These are phyloP conservation scores for Apotomis capreana DNA, from an alignment of 2,888 invertebrate species.

Conservation along the genomic window DNA sequence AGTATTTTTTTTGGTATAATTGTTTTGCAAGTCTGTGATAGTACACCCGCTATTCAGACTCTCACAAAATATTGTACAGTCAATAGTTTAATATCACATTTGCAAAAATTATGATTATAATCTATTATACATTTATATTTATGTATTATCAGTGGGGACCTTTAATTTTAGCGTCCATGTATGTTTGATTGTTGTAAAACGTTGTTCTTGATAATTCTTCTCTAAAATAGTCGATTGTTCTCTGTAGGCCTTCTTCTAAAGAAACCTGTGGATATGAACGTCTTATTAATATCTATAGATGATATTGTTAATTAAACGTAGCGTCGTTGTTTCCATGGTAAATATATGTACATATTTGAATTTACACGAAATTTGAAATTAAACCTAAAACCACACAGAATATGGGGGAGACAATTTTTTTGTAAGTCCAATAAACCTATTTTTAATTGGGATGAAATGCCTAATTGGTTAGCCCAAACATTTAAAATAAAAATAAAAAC, in stretches of 20 bases:
- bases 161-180: conserved; percentile 72
- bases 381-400: no score
- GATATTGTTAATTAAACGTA: no score
- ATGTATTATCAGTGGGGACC: conserved; percentile 55
- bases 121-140: background rate
- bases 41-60: no score
- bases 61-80: conserved; percentile 35
- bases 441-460: no score
- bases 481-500: no score
- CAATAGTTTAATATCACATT: conserved; percentile 72
- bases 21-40: no score
- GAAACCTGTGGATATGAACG: conserved; percentile 83
- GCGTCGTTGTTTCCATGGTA: no score
- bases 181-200: conserved; percentile 77
- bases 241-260: conserved; percentile 92
- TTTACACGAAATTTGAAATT: no score
- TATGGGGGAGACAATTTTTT: no score
- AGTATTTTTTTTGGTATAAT: conserved; percentile 36
- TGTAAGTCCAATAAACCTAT: no score
- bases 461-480: no score
- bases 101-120: conserved; percentile 45
- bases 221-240: conserved; percentile 96
- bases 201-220: conserved; percentile 89
- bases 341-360: no score
- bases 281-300: background rate